These are phyloP conservation scores for Myotis brandtii DNA, from an alignment of 2,113 vertebrate genomes.

Conservation along the genomic window DNA sequence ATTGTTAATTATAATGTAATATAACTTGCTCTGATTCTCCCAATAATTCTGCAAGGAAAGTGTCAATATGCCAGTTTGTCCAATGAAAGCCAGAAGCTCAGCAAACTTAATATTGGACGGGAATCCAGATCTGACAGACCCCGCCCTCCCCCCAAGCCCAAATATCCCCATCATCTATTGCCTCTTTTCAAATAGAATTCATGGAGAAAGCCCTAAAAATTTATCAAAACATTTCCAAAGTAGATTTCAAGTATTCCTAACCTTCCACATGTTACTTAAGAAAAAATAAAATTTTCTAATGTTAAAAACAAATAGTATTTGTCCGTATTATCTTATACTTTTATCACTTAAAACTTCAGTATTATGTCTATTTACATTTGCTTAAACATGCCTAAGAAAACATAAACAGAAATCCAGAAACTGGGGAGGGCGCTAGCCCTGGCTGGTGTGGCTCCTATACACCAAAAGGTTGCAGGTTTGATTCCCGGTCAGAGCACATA, in stretches of 20 bases:
- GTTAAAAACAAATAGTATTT: background rate
- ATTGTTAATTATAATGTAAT: background rate
- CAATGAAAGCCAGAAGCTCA: background rate
- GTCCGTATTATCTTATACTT: background rate
- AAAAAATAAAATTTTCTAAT: background rate
- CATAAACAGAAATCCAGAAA: background rate
- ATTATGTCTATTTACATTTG: background rate
- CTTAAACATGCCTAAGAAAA: background rate
- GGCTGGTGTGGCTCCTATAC: too few species aligned
- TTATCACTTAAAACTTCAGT: background rate
- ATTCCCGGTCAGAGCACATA: too few species aligned
- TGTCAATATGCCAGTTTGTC: background rate
- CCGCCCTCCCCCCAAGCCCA: background rate
- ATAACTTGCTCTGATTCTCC: background rate
- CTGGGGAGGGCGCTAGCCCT: too few species aligned
- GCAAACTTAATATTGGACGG: background rate
- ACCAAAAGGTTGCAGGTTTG: too few species aligned
- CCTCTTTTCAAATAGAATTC: background rate
- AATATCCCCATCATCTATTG: background rate
- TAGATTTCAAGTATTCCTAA: slow-evolving; percentile 31
- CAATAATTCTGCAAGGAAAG: background rate
- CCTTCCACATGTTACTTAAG: background rate
- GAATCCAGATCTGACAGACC: background rate
- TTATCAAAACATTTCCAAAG: background rate
- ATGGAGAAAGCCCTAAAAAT: background rate